Base-by-base conservation (phyloP, 2,888 invertebrate genomes). In the Nemotelus pantherinus region DNA sequence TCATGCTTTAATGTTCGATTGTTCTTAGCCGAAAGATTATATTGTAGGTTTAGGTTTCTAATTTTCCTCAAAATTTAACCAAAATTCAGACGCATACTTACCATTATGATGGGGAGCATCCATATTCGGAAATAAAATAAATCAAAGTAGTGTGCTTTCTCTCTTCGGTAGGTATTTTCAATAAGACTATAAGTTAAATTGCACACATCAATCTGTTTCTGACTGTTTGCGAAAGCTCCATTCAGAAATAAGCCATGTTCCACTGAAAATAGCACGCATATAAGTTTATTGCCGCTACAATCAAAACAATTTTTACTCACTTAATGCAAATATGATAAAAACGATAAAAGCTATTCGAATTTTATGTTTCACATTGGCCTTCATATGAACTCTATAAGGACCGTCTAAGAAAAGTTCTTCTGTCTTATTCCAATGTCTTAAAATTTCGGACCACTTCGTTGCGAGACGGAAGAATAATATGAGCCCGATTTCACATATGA, bases 401-500 rank as follows among this genome's bases (percentile, higher is more conserved):
- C 82, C 81, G 4, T 83, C 81, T 25, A 82, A 77, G 75, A 87
- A 87, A 3, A 84, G 79, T 47, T 79, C 55, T 78, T 87, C 87
- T 43, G 83, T 83, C 3, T 81, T 80, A 1, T 82, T 78, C 53
- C 85, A 86, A 55, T 82, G 78, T 39, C 80, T 80, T 25, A 86
- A 84, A 63, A 87, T 78, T 47, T 81, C 78, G 0, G 86, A 83
- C 87, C 87, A 87, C 63, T 83, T 82, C n/a, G 80, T 82, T 10
- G 86, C 83, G 2, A 87, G 79, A 5, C 79, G 78, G 41, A 86
- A 77, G 77, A 86, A 86, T 3, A 82, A 80, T 48, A 81, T 77
- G 3, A 83, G 79, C 60, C 83, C 82, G 44, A 81, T 77, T 50
- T 84, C 81, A 71, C 85, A 83, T 48, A 84, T 83, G 9, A 85